Conservation (phyloP, 2,888 invertebrate genomes). For the Leptinotarsa rubiginosa region DNA sequence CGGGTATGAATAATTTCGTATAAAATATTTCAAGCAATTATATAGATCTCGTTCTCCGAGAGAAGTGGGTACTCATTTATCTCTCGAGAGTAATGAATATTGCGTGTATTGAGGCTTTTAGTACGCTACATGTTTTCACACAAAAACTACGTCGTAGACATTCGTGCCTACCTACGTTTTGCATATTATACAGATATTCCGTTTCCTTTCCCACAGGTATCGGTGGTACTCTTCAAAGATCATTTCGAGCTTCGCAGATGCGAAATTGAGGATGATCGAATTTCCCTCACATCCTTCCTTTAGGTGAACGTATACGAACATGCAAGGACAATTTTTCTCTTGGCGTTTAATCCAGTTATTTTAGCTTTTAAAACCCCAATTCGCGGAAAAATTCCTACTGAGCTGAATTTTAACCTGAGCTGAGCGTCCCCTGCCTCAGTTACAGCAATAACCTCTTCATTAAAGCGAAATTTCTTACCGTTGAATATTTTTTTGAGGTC, state of each 20-base stretch:
- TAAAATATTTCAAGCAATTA: conserved; percentile 12
- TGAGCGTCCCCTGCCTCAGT: no score
- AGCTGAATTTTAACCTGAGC: no score
- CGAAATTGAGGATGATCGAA: conserved; percentile 21
- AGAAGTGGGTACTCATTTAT: conserved; percentile 14
- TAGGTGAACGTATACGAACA: background rate
- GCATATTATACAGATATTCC: conserved; percentile 44
- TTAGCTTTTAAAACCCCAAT: no score
- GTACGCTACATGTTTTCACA: conserved; percentile 16
- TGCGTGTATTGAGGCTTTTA: conserved; percentile 15
- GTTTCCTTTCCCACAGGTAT: conserved; percentile 56
- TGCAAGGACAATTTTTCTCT: no score
- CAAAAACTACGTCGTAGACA: conserved; percentile 18
- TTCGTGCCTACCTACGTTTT: conserved; percentile 22
- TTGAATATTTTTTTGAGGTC: no score
- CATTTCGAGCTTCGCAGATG: conserved; percentile 13
- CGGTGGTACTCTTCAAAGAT: conserved; percentile 31
- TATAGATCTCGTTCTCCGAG: conserved; percentile 11
- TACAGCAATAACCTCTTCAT: no score
- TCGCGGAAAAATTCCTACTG: no score
- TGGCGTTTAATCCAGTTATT: no score
- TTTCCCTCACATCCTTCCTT: conserved; percentile 19
- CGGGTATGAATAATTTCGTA: conserved; percentile 1
- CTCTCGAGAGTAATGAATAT: conserved; percentile 12
- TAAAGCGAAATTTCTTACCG: no score